Evolutionary conservation across 2,113 vertebrate species (phyloP), one percentile per base, ranked within the genome.

Genomic region (Mormyrus lacerda): DNA sequence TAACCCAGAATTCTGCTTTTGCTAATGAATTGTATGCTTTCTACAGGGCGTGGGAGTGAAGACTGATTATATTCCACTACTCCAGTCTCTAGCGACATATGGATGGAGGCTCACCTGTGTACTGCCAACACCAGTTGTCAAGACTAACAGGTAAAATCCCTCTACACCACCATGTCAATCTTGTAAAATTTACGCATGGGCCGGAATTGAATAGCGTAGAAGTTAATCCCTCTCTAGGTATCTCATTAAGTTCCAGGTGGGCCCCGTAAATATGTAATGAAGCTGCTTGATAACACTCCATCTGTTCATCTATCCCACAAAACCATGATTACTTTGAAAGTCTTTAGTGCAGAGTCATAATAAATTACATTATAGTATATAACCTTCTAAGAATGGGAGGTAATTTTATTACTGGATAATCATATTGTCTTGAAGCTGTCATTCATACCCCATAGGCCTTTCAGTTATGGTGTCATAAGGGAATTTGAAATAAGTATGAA

Each of bases 61-160:
- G 94, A 96, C 98, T 0, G 98, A 99, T 92, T 99, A 99, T 0
- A 93, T 98, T 61, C 98, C 98, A 0, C 95, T 99, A 92, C 95
- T 99, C 91, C 98, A 98, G 93, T 99, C 98, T 0, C 94, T 99
- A 88, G 98, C 98, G 0, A 87, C 96, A 0, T 99, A 97, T 0
- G 98, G 98, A 87, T 99, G 98, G 98, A 98, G 97, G 91, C 97
- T 99, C 93, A 99, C 97, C 19, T 99, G 98, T 1, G 98, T 99
- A 90, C 96, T 99, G 91, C 97, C 98, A 0, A 99, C 98, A 4
- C 98, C 98, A 0, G 95, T 99, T 35, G 91, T 98, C 94, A 99
- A 96, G 95, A 98, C 96, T 1, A 97, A 97, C 96, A 98, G 98
- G 98, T 99, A 97, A 90, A 58, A 39, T 19, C 27, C 88, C 51